Base-by-base conservation (phyloP, 1,140 invertebrate species). In the Brachionus paranguensis region DNA sequence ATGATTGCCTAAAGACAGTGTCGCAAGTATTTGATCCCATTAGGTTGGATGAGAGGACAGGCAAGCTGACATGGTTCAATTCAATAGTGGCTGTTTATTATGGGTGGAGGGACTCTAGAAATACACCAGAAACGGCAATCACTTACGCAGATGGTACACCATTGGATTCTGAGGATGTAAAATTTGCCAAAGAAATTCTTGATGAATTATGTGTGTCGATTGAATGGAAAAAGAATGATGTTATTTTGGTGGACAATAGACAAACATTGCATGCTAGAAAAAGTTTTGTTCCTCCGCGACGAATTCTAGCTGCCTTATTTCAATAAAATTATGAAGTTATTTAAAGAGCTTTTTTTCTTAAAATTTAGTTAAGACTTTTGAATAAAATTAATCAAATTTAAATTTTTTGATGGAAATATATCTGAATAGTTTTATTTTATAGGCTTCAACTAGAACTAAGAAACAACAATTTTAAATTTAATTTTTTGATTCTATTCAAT, bases 51-150 rank as follows among this genome's bases (percentile, higher is more conserved):
- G 24, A 64, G 0, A 84, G 86, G 27, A 87, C 86, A 14, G 60
- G 60, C 33, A 86, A 85, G 65, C 85, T 85, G 81, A 87, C 85
- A 12, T 88, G 87, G 87, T 87, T 87, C 79, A 88, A 88, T 68
- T 87, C 87, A 0, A 85, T 88, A n/a, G 86, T 87, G n/a, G 86
- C 87, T 17, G 87, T 86, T 11, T 88, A 87, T 72, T 78, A 76
- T 1, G 87, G 87, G 0, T 88, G 87, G 87, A 83, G 85, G 33
- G 87, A 88, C 65, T 68, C 50, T 12, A 65, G 87, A 53, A 88
- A 88, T 84, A 85, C 85, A 45, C 83, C 86, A 6, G 85, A 86
- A 74, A 86, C 85, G 55, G 86, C 87, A 7, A 85, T 88, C 1
- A 86, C 85, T 17, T 87, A 86, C 79, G 84, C 84, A 41, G 55